Percentiles rank a stretch among this genome's conserved stretches.
Conservation (phyloP, 2,797 vertebrate genomes). For the Bovichtus diacanthus region DNA sequence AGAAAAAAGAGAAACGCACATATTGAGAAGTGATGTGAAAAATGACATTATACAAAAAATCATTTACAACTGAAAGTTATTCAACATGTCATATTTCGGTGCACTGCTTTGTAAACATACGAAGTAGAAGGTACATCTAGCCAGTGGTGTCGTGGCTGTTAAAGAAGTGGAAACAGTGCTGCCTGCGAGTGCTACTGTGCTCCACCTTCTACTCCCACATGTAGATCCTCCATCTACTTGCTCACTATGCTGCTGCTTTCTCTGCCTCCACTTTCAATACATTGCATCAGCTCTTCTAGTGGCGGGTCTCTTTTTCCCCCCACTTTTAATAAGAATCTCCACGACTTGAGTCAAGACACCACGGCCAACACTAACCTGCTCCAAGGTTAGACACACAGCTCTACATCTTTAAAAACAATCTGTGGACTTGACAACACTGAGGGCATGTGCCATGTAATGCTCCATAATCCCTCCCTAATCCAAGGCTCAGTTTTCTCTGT, state of each 20-base stretch:
- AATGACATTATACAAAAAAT: too few relatives aligned
- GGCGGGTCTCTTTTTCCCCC: constrained; percentile 35
- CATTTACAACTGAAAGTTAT: too few relatives aligned
- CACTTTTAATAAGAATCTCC: constrained; percentile 32
- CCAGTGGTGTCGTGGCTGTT: too few relatives aligned
- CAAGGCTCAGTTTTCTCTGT: constrained; percentile 58
- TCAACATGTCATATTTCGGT: too few relatives aligned
- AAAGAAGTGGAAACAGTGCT: too few relatives aligned
- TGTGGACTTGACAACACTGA: constrained; percentile 58
- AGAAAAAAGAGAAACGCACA: too few relatives aligned
- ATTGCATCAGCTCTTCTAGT: constrained; percentile 49
- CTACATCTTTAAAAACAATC: constrained; percentile 69
- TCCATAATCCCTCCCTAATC: constrained; percentile 61
- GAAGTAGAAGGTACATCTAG: too few relatives aligned
- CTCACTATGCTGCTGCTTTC: constrained; percentile 11
- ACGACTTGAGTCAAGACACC: constrained; percentile 29
- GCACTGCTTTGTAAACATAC: too few relatives aligned
- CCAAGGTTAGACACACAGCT: constrained; percentile 56
- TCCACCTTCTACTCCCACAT: constrained; percentile 11
- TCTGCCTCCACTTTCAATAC: constrained; percentile 34
- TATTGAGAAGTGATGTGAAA: too few relatives aligned
- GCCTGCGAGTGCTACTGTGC: neutral
- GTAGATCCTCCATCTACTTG: constrained; percentile 21
- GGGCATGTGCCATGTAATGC: constrained; percentile 67
- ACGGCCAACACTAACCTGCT: constrained; percentile 40